Percentiles rank a stretch among this genome's conserved stretches.
Conservation (phyloP, 2,888 invertebrate genomes). For the Chrysolina americana region DNA sequence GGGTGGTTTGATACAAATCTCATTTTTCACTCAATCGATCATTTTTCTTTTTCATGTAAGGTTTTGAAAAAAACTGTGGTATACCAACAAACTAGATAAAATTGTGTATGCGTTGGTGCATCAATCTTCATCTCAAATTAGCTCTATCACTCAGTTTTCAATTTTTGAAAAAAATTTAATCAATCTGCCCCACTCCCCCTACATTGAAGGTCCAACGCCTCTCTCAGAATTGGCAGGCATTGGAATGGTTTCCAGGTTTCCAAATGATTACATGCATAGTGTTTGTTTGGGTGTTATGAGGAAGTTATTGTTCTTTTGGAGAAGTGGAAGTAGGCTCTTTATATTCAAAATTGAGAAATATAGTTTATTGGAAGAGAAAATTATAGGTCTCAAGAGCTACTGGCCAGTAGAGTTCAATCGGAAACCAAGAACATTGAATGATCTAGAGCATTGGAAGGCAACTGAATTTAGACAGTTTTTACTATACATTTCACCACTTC, state of each 20-base stretch:
- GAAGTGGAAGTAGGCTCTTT: slow-evolving; percentile 24
- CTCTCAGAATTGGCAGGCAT: slow-evolving; percentile 40
- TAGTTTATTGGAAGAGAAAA: slow-evolving; percentile 22
- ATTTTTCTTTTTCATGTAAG: no score
- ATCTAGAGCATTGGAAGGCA: slow-evolving; percentile 25
- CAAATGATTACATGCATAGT: slow-evolving; percentile 56
- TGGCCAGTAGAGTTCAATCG: slow-evolving; percentile 25
- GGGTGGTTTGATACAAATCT: no score
- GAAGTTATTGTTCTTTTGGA: slow-evolving; percentile 36
- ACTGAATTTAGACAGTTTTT: slow-evolving; percentile 24
- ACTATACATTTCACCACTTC: slow-evolving; percentile 18
- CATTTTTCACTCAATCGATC: no score
- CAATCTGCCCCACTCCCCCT: no score
- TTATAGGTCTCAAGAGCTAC: background rate
- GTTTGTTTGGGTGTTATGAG: slow-evolving; percentile 49
- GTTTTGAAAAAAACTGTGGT: no score
- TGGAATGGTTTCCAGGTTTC: slow-evolving; percentile 51
- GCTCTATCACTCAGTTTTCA: no score
- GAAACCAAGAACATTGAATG: slow-evolving; percentile 11
- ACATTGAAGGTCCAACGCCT: slow-evolving; percentile 49
- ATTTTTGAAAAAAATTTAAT: no score
- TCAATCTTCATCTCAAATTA: no score
- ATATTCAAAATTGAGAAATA: slow-evolving; percentile 26
- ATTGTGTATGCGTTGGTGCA: no score
- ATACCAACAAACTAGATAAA: no score